These are phyloP conservation scores for Passer domesticus DNA, from an alignment of 2,113 vertebrate species.

Conservation along the genomic window DNA sequence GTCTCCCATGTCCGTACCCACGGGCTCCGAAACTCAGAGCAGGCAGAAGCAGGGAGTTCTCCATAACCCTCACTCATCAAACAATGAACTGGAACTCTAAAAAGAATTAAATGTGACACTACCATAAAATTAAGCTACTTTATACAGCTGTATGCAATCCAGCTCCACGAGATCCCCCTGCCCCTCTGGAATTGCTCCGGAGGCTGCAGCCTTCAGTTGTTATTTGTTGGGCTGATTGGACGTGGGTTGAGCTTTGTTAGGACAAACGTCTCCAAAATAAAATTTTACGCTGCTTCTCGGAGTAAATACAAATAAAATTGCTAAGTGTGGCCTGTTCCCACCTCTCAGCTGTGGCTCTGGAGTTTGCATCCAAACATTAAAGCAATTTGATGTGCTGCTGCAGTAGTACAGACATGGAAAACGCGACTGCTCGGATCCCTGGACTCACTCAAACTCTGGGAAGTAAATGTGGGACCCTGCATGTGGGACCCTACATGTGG, in stretches of 20 bases:
- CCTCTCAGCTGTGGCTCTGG: background rate
- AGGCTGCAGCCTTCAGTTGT: background rate
- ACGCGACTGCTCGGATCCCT: rapidly evolving
- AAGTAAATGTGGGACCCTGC: rapidly evolving
- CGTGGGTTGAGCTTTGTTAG: background rate
- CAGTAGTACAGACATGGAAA: background rate
- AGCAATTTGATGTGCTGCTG: background rate
- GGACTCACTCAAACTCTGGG: background rate
- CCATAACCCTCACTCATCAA: background rate
- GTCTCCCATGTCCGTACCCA: background rate
- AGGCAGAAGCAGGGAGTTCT: background rate
- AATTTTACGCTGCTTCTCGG: background rate
- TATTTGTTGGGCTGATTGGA: background rate
- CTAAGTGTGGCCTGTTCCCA: background rate
- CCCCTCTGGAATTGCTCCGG: background rate
- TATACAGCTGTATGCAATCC: background rate
- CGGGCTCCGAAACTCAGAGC: background rate
- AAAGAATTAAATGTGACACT: background rate
- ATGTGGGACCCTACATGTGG: rapidly evolving
- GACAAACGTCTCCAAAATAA: background rate
- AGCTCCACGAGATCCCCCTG: background rate
- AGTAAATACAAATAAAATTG: background rate
- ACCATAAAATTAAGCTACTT: slow-evolving; percentile 1
- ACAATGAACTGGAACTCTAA: background rate
- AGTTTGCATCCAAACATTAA: background rate